Percentiles rank a stretch among this genome's conserved stretches.
Evolutionary conservation across 2,888 invertebrate genomes (phyloP).

Genomic region (Hyppa rectilinea): DNA sequence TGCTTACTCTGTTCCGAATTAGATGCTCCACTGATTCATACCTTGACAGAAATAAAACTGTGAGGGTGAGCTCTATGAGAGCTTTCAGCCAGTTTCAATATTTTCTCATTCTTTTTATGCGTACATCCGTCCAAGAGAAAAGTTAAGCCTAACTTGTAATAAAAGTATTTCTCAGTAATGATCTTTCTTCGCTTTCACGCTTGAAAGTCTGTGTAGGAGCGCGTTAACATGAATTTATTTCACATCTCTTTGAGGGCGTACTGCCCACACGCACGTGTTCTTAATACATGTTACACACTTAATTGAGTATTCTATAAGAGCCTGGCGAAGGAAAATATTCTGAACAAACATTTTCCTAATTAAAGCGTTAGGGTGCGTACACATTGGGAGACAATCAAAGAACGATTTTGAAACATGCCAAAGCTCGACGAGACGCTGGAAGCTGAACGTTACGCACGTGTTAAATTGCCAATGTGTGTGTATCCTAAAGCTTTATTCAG

Average conservation of each 20-base stretch:
- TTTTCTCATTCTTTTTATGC: constrained; percentile 15
- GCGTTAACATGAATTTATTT: constrained; percentile 22
- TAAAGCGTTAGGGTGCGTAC: constrained; percentile 1
- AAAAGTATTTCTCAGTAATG: constrained; percentile 30
- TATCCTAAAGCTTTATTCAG: constrained; percentile 18
- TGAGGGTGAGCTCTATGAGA: constrained; percentile 23
- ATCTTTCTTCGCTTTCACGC: constrained; percentile 13
- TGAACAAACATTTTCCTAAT: constrained; percentile 18
- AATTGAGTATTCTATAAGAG: constrained; percentile 51
- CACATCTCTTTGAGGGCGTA: constrained; percentile 13
- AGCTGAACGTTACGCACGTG: not conserved
- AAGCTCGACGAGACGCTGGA: not conserved
- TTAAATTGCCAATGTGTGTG: constrained; percentile 7
- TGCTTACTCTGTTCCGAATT: constrained; percentile 48
- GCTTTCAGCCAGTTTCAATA: not conserved
- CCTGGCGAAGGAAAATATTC: constrained; percentile 29
- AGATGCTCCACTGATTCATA: constrained; percentile 37
- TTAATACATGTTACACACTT: constrained; percentile 34
- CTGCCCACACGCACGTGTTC: constrained; percentile 46
- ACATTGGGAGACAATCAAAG: not conserved
- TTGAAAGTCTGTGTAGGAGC: constrained; percentile 10
- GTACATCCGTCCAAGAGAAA: not conserved
- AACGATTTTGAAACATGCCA: not conserved
- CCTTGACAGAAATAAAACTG: constrained; percentile 45
- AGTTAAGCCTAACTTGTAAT: constrained; percentile 22